Evolutionary conservation across 64 coral and sea anemone species (phyloP).

Genomic region (Porites australiensis): DNA sequence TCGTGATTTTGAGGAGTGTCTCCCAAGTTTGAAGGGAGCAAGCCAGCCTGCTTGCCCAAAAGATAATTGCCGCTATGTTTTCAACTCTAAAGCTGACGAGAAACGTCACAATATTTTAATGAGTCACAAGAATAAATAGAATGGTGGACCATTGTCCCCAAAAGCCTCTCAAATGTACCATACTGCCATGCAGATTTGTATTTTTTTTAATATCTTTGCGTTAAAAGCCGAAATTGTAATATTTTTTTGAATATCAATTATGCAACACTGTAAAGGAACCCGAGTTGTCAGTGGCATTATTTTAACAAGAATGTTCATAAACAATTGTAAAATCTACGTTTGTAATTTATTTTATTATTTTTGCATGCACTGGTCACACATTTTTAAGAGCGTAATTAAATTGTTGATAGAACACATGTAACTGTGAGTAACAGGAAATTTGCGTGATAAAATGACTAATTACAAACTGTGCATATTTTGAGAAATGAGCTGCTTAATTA

Average conservation of each 20-base stretch:
- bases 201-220: neutral
- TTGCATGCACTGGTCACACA: too few species aligned
- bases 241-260: neutral
- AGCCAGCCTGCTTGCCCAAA: neutral
- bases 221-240: neutral
- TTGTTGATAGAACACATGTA: too few species aligned
- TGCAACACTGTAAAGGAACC: too few species aligned
- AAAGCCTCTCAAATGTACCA: neutral
- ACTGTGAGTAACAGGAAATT: too few species aligned
- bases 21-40: neutral
- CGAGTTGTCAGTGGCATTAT: too few species aligned
- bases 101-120: conserved; percentile 9
- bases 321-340: too few species aligned
- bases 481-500: neutral
- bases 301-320: too few species aligned
- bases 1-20: neutral
- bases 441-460: too few species aligned
- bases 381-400: too few species aligned
- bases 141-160: neutral
- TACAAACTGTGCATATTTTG: neutral
- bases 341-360: too few species aligned
- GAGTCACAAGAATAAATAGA: neutral
- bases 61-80: neutral
- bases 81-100: neutral
- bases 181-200: neutral